phyloP scores from a whole-genome alignment of 2,888 invertebrate species.

The Synanthedon tipuliformis region DNA sequence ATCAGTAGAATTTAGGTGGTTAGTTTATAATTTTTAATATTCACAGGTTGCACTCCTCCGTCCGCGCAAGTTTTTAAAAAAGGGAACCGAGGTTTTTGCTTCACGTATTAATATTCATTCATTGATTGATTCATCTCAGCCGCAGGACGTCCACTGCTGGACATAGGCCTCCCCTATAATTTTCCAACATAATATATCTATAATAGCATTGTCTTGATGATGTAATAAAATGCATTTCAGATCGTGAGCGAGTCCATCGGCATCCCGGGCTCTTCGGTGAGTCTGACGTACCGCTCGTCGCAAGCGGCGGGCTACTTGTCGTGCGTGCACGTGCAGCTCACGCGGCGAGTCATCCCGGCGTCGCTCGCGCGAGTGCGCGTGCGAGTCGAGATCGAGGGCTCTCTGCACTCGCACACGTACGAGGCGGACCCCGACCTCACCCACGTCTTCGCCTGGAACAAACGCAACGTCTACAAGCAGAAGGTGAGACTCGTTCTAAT shows the following conservation, averaged over 20 bases:
- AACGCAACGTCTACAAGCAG: conserved; percentile 96
- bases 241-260: conserved; percentile 96
- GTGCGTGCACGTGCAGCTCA: conserved; percentile 90
- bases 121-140: too few species aligned
- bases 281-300: conserved; percentile 95
- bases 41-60: too few species aligned
- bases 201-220: background rate
- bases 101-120: too few species aligned
- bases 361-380: conserved; percentile 91
- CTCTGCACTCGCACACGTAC: conserved; percentile 90
- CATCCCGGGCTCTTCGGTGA: conserved; percentile 93
- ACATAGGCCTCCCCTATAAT: too few species aligned
- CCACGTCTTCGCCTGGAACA: conserved; percentile 98
- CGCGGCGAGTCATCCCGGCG: conserved; percentile 81
- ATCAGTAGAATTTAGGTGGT: too few species aligned
- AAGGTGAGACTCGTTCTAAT: conserved; percentile 65
- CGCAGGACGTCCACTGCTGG: too few species aligned
- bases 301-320: conserved; percentile 95
- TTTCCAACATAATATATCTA: too few species aligned
- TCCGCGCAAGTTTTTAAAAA: too few species aligned
- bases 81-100: too few species aligned
- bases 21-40: too few species aligned
- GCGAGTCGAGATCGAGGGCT: conserved; percentile 92
- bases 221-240: conserved; percentile 50
- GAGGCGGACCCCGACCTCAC: conserved; percentile 96